phyloP scores from a whole-genome alignment of 2,888 invertebrate species.

The Leptinotarsa juncta region DNA sequence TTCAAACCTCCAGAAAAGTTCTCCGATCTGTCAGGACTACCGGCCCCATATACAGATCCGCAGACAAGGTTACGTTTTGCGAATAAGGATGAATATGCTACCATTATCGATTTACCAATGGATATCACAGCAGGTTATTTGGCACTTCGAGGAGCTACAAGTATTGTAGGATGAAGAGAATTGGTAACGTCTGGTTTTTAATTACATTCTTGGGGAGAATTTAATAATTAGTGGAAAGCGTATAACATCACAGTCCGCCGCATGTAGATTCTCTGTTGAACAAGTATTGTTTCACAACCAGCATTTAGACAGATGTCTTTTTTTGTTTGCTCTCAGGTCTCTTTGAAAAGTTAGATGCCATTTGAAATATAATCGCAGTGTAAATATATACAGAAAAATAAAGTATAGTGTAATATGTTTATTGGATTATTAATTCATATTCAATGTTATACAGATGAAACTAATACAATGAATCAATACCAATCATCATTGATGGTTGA shows the following conservation, averaged over 20 bases:
- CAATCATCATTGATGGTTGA: too few species aligned
- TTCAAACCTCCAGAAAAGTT: slow-evolving; percentile 93
- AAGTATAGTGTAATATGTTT: too few species aligned
- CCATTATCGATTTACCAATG: slow-evolving; percentile 87
- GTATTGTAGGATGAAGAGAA: slow-evolving; percentile 74
- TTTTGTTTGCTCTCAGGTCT: too few species aligned
- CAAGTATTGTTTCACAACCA: too few species aligned
- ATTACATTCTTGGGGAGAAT: neutral
- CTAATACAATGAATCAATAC: too few species aligned
- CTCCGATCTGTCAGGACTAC: slow-evolving; percentile 90
- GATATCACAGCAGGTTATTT: slow-evolving; percentile 93
- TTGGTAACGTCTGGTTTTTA: neutral
- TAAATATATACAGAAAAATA: too few species aligned
- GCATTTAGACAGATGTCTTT: too few species aligned
- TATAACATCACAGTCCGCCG: neutral
- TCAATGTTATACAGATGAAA: too few species aligned
- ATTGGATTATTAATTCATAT: too few species aligned
- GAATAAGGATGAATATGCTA: slow-evolving; percentile 88
- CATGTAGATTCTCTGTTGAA: too few species aligned
- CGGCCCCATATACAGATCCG: slow-evolving; percentile 89
- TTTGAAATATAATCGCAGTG: too few species aligned
- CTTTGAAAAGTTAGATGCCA: too few species aligned
- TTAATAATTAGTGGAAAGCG: neutral
- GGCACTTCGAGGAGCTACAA: slow-evolving; percentile 84
- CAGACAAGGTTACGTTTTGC: slow-evolving; percentile 89